Evolutionary conservation across 2,888 invertebrate genomes (phyloP), one percentile per base, ranked within the genome.

Genomic region (Metalampra italica): DNA sequence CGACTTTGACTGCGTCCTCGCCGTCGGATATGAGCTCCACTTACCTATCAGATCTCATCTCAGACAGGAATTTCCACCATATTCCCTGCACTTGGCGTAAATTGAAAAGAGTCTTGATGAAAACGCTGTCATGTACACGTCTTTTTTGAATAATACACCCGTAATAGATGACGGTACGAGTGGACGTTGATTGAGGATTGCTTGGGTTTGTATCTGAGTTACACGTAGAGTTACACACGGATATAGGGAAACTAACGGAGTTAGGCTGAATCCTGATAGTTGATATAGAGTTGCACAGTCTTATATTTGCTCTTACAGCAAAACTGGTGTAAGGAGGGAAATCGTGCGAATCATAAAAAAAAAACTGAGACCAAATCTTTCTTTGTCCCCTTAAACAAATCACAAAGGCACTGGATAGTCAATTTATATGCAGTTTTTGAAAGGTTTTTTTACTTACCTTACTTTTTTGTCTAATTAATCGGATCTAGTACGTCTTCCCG

Each of bases 21-120:
- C 13, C 22, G 38, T 38, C 45, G 51, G 51, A 51, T 51, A 51
- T 51, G 43, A 44, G 42, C 29, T 43, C 37, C 43, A 34, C 34
- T 34, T 46, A 41, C 39, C 30, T 45, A 51, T 47, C 45, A 42
- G 51, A 51, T 51, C 47, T 51, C 51, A 41, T 51, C 36, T 32
- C 47, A 45, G 47, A 38, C 51, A 51, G 51, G 51, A 51, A 51
- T 45, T 45, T 42, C 41, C 29, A 34, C 40, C 29, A 41, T 38
- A 36, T 32, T 29, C 15, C 15, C 43, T 9, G 8, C 49, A 39
- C 38, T 41, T 30, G 15, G 30, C 40, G 46, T 32, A 49, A 46
- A 49, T 46, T 49, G 49, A 49, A 49, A 49, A 49, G 41, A 37
- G 45, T 30, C 5, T 22, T 42, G 48, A 30, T 48, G 44, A 48